Evolutionary conservation across 2,888 invertebrate genomes (phyloP).

Genomic region (Augochlorella aurata): DNA sequence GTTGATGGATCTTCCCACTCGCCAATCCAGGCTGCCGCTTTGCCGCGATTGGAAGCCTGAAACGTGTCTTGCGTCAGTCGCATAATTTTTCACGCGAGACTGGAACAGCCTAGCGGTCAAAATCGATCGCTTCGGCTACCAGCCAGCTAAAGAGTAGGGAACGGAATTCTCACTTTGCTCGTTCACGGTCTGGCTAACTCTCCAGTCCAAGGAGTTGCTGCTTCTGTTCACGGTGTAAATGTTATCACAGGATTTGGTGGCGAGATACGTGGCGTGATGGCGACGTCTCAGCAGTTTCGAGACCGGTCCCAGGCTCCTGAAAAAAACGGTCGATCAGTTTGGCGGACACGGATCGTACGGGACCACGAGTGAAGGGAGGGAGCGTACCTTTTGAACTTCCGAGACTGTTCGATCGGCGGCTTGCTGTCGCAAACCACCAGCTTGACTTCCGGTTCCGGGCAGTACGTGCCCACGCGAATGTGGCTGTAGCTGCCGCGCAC

Average conservation of each 20-base stretch:
- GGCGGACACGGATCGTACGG: background rate
- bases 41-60: constrained; percentile 75
- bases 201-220: constrained; percentile 78
- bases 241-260: constrained; percentile 81
- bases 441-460: constrained; percentile 74
- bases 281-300: constrained; percentile 80
- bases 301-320: constrained; percentile 80
- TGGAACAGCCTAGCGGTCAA: background rate
- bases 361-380: background rate
- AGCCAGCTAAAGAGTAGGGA: background rate
- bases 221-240: constrained; percentile 80
- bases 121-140: background rate
- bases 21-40: constrained; percentile 79
- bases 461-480: constrained; percentile 77
- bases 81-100: background rate
- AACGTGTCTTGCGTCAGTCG: constrained; percentile 31
- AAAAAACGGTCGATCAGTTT: constrained; percentile 33
- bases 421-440: constrained; percentile 71
- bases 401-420: constrained; percentile 74
- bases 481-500: constrained; percentile 77
- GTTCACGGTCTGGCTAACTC: constrained; percentile 68
- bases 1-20: constrained; percentile 73
- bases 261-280: constrained; percentile 76
- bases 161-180: constrained; percentile 71
- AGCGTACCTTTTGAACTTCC: constrained; percentile 76